Base-by-base conservation (phyloP, 2,888 invertebrate species). In the Dasysyrphus tricinctus region DNA sequence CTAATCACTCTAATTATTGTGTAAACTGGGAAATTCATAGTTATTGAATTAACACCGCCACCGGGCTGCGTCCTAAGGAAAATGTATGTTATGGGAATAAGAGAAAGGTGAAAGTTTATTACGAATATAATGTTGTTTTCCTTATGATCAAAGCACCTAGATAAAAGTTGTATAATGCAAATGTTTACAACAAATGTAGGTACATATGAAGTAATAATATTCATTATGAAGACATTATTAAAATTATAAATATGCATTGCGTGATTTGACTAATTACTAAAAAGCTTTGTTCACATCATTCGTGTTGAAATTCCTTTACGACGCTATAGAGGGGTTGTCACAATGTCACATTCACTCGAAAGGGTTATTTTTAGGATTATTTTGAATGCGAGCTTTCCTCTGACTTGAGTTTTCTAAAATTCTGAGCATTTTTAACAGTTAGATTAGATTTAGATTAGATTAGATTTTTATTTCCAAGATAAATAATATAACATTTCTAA, bases 1-100 rank as follows among this genome's bases (percentile, higher is more conserved):
- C 82, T 82, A 86, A 86, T 86, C 78, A 86, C 74, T 78, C 86
- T 86, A 86, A 82, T 86, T 86, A 78, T 54, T 72, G 74, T 75
- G 70, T 42, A 54, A 54, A 69, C 69, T 54, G 79, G 75, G 79
- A 86, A 75, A 79, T 78, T 76, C 54, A 65, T 75, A 32, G 37
- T 69, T 61, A 75, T 49, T 49, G 19, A 67, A 49, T 67, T 79
- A 54, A 54, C 67, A 67, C 63, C 61, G 19, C 24, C 61, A 16
- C 29, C 8, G 54, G 14, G 29, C 11, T 7, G 56, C 7, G 32
- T 51, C 11, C 16, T 24, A 24, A n/a, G n/a, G 37, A 42, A 24
- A 24, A 14, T 24, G 2, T 54, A 37, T 44, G 39, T 12, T 12
- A 34, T 29, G 44, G n/a, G n/a, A 39, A 63, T 65, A 14, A 49